These are phyloP conservation scores for Macrophya alboannulata DNA, from an alignment of 2,888 invertebrate genomes.

Conservation along the genomic window DNA sequence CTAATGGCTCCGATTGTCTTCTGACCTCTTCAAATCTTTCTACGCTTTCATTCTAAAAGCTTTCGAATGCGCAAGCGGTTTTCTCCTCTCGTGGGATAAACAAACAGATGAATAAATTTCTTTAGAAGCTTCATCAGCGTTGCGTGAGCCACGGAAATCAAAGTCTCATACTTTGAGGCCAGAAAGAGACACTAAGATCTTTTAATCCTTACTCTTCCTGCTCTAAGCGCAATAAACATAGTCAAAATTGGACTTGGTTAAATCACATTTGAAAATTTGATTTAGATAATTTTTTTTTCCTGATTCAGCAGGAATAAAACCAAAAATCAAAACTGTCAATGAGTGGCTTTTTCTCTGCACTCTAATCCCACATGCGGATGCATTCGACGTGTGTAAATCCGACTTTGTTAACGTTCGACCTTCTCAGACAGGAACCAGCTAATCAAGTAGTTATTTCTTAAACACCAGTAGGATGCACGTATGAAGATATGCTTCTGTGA, in stretches of 20 bases:
- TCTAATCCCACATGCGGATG: neutral
- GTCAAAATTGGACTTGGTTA: neutral
- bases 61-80: too few species aligned
- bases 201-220: neutral
- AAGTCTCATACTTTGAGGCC: neutral
- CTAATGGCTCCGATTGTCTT: constrained; percentile 24
- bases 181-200: neutral
- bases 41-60: neutral
- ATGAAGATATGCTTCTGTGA: constrained; percentile 11
- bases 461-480: neutral
- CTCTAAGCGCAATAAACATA: neutral
- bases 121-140: neutral
- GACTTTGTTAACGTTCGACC: constrained; percentile 21
- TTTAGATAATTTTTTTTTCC: neutral
- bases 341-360: neutral
- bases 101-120: constrained; percentile 27
- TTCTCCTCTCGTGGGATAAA: neutral
- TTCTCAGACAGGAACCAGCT: constrained; percentile 23
- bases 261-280: neutral
- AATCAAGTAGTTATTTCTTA: constrained; percentile 9
- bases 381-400: neutral
- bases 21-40: neutral
- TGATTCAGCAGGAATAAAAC: neutral
- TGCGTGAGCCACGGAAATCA: constrained; percentile 7
- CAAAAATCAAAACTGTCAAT: neutral